Evolutionary conservation across 2,113 vertebrate species (phyloP).

Genomic region (Boulengeromyrus knoepffleri): DNA sequence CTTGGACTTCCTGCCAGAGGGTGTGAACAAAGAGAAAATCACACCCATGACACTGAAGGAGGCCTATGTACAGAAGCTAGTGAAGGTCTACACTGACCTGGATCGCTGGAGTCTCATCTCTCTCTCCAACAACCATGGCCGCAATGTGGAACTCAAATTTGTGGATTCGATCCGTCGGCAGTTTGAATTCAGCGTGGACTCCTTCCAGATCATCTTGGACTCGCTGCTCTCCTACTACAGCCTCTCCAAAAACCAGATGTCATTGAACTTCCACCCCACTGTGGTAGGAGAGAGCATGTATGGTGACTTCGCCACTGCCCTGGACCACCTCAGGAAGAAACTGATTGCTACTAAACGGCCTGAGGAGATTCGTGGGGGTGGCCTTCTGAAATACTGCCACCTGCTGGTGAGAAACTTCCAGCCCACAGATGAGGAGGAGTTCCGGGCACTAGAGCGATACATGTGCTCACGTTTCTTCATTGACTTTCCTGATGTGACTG

Average conservation of each 20-base stretch:
- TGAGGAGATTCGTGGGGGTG: conserved; percentile 91
- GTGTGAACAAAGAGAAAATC: conserved; percentile 90
- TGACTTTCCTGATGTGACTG: conserved; percentile 91
- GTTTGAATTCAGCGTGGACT: conserved; percentile 98
- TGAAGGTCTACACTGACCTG: conserved; percentile 86
- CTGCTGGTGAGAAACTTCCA: conserved; percentile 85
- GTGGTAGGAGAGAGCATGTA: conserved; percentile 88
- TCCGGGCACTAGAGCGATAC: conserved; percentile 88
- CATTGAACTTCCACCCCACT: conserved; percentile 69
- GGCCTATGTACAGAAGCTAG: conserved; percentile 93
- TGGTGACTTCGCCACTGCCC: conserved; percentile 77
- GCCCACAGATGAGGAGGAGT: conserved; percentile 76
- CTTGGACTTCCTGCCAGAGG: conserved; percentile 87
- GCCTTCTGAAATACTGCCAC: conserved; percentile 94
- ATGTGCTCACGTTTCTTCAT: conserved; percentile 99
- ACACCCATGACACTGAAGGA: conserved; percentile 85
- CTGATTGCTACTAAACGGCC: conserved; percentile 92
- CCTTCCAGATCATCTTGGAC: conserved; percentile 95
- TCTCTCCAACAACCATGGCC: conserved; percentile 89
- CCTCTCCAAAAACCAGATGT: conserved; percentile 67
- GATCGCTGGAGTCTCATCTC: conserved; percentile 98
- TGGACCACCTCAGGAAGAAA: conserved; percentile 81
- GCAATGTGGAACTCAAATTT: conserved; percentile 95
- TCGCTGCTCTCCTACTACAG: conserved; percentile 81
- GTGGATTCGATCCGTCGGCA: conserved; percentile 88